phyloP scores from a whole-genome alignment of 2,888 invertebrate genomes.

The Lasioglossum pauxillum region DNA sequence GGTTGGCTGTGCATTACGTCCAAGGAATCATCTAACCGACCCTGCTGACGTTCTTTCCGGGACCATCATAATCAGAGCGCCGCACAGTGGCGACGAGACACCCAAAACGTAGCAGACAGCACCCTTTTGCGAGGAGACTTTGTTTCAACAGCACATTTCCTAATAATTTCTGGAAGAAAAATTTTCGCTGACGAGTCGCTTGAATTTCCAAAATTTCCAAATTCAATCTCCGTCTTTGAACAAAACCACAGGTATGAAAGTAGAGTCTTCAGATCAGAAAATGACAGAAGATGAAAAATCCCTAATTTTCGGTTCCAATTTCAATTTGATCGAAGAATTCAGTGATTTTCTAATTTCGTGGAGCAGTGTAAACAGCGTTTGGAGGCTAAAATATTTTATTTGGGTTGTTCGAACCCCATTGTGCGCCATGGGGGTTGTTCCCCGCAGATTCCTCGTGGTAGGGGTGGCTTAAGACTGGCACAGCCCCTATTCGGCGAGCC shows the following conservation, averaged over 20 bases:
- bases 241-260: background rate
- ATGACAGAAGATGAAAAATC: background rate
- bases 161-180: background rate
- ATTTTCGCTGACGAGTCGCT: background rate
- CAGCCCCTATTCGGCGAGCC: constrained; percentile 12
- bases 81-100: constrained; percentile 14
- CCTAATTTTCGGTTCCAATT: too few relatives aligned
- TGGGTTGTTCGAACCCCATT: background rate
- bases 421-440: constrained; percentile 24
- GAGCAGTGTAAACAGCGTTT: background rate
- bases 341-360: background rate
- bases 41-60: constrained; percentile 53
- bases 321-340: too few relatives aligned
- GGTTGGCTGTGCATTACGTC: constrained; percentile 59
- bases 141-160: background rate
- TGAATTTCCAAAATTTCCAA: background rate
- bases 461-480: constrained; percentile 60
- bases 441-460: constrained; percentile 57
- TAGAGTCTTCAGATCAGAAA: background rate
- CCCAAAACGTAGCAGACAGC: background rate
- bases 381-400: background rate
- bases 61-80: constrained; percentile 60
- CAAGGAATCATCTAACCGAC: constrained; percentile 26
- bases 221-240: background rate
- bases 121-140: background rate